Base-by-base conservation (phyloP, 2,888 invertebrate genomes). In the Noctuana brunneofusca region DNA sequence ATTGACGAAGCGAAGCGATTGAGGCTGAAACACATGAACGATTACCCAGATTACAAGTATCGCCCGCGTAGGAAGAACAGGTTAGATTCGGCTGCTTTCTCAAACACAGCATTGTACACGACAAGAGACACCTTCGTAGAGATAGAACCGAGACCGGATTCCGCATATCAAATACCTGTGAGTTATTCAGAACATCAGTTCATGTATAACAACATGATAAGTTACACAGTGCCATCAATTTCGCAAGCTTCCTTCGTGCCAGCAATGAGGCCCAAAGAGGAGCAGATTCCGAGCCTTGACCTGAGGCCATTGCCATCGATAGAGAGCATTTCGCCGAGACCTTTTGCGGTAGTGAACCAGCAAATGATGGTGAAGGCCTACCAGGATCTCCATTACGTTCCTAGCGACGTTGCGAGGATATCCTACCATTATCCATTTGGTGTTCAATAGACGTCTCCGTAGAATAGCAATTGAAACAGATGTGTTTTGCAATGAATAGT, bases 1-100 rank as follows among this genome's bases (percentile, higher is more conserved):
- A 97, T 97, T 71, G 97, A 97, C 79, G 97, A 97, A 83, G 97
- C 97, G 0, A 97, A 97, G 78, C 83, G 96, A 16, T 83, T 96
- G 16, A 84, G 96, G n/a, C 92, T 93, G 6, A 92, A 93, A 80
- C 94, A 96, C 82, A 95, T 94, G 94, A 93, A 93, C 72, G 94
- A 95, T 59, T 94, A 95, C 70, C 95, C 95, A 0, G 94, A 95
- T 70, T 95, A 95, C 80, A 95, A 95, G 79, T 95, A 95, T 74
- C 83, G 94, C 6, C 95, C 95, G 0, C 81, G 94, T 54, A 84
- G 94, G 64, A 94, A 94, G 76, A 93, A 93, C 14, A 90, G 94
- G 67, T 71, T 92, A 1, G 90, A 91, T 0, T 78, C 86, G 0
- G 75, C 86, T 0, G 66, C 75, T 0, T 89, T 82, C 62, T 69